Percentiles rank a stretch among this genome's conserved stretches.
Evolutionary conservation across 2,888 invertebrate species (phyloP).

Genomic region (Tinea trinotella): DNA sequence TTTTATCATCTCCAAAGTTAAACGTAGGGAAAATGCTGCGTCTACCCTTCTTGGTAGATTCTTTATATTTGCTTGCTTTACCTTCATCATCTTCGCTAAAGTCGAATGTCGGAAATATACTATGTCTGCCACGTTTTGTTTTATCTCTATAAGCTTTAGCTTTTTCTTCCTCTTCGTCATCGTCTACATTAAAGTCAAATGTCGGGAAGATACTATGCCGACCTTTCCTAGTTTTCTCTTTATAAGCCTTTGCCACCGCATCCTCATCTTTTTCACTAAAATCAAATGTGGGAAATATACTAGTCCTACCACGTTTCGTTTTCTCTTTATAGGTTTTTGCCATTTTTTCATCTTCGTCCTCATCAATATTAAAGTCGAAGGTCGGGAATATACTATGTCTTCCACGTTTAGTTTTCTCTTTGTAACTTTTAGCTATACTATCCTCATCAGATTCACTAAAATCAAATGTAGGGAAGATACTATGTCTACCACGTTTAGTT

Average conservation of each 20-base stretch:
- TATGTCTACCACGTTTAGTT: conserved; percentile 49
- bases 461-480: conserved; percentile 43
- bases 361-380: conserved; percentile 44
- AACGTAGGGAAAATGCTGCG: conserved; percentile 60
- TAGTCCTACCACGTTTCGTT: conserved; percentile 41
- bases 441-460: conserved; percentile 23
- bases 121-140: conserved; percentile 23
- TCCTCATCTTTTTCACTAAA: conserved; percentile 47
- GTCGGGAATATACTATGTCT: conserved; percentile 58
- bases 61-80: conserved; percentile 44
- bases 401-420: conserved; percentile 47
- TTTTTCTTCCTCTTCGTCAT: conserved; percentile 42
- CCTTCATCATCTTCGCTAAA: conserved; percentile 39
- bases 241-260: conserved; percentile 39
- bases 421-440: conserved; percentile 29
- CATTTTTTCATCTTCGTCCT: conserved; percentile 12
- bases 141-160: conserved; percentile 13
- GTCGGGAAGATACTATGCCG: conserved; percentile 56
- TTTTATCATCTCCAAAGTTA: conserved; percentile 45
- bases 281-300: conserved; percentile 55
- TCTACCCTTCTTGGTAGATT: conserved; percentile 49
- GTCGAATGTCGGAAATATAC: conserved; percentile 35
- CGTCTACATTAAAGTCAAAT: conserved; percentile 55
- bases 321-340: conserved; percentile 29
- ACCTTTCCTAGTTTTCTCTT: conserved; percentile 49